These are phyloP conservation scores for Nothoprocta perdicaria DNA, from an alignment of 2,113 vertebrate genomes.

Conservation along the genomic window DNA sequence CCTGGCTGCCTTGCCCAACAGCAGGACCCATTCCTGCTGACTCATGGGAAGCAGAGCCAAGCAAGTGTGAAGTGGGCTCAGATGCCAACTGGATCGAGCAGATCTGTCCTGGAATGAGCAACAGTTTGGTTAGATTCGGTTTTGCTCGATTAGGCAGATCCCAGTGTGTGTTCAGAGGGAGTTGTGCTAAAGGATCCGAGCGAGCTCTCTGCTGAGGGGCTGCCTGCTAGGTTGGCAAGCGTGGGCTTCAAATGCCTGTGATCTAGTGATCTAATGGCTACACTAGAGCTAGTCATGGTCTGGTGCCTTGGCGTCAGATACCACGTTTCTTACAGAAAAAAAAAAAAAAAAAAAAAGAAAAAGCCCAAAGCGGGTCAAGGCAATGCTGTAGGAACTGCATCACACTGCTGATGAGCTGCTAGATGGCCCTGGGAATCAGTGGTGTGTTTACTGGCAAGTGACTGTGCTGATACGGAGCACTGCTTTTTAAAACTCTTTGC, in stretches of 20 bases:
- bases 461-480: background rate
- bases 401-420: background rate
- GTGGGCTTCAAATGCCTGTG: background rate
- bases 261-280: background rate
- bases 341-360: background rate
- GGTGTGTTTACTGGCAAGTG: background rate
- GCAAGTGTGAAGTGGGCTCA: background rate
- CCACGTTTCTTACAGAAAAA: background rate
- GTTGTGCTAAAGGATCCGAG: background rate
- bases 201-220: background rate
- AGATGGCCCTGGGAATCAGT: background rate
- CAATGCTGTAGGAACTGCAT: background rate
- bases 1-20: background rate
- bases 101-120: background rate
- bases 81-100: rapidly evolving
- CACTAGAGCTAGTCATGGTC: background rate
- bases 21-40: background rate
- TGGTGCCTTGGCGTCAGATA: background rate
- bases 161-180: background rate
- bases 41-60: background rate
- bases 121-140: background rate
- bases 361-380: background rate
- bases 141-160: background rate
- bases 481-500: background rate
- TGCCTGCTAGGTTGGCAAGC: background rate